Base-by-base conservation (phyloP, 2,888 invertebrate genomes). In the Andrena flavipes region DNA sequence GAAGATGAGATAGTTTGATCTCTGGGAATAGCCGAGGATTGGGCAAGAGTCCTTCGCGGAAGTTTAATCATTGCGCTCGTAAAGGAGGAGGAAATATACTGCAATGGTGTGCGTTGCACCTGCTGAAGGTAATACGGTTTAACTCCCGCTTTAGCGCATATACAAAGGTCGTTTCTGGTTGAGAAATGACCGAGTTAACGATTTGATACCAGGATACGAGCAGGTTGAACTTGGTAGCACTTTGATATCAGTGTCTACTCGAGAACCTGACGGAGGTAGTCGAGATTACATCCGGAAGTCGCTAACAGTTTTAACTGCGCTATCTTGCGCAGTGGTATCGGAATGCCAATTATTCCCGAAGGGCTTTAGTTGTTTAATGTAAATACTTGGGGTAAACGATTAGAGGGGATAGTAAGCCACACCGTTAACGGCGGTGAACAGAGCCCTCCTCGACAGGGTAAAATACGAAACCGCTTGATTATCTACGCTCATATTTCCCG, bases 401-500 rank as follows among this genome's bases (percentile, higher is more conserved):
- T 80, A 65, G 54, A 64, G 73, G 42, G 63, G 64, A 68, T n/a
- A 20, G 64, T 49, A 33, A n/a, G 35, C n/a, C 16, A 51, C n/a
- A 69, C 80, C 67, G 67, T 81, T 69, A 80, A 80, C 56, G 74
- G 42, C 48, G 48, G 42, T 26, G 33, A 73, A 65, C 64, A 30
- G 42, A 70, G 30, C 51, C 10, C 30, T 16, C 29, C n/a, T 65
- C 60, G 71, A 59, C 80, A 20, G 80, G 59, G 76, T 77, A 77
- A 84, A 84, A 60, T 80, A 60, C 56, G 80, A 84, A 84, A 86
- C 81, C 84, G 69, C 62, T 64, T 63, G 84, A 86, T 86, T 84
- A 86, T 82, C 75, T 82, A 42, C 56, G 71, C 65, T 73, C 84
- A 67, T 86, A 86, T 82, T 84, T 86, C 84, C 84, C 77, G 60